A percentile compares a stretch with the other conserved stretches of the same genome.
phyloP scores from a whole-genome alignment of 2,797 vertebrate genomes.

The Brachyrhaphis roseni region DNA sequence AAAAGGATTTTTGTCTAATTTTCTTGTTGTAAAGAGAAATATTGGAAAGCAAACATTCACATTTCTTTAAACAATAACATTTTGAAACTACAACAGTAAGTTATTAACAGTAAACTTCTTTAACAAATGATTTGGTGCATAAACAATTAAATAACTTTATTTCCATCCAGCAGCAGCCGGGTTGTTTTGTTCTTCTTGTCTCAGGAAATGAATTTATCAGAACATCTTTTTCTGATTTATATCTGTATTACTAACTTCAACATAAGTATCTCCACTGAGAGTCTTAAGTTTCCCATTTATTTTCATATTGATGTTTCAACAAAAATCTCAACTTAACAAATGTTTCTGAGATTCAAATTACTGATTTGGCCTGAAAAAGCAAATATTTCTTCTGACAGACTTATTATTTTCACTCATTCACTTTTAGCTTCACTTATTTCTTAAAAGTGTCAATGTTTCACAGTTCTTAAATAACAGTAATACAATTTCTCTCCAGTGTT shows the following conservation, averaged over 20 bases:
- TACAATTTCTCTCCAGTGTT: not conserved
- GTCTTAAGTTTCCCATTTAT: not conserved
- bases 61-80: not conserved
- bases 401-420: not conserved
- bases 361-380: not conserved
- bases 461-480: not conserved
- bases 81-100: not conserved
- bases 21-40: not conserved
- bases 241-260: not conserved
- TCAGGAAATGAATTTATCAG: not conserved
- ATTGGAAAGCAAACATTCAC: not conserved
- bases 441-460: not conserved
- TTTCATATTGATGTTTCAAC: not conserved
- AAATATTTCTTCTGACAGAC: not conserved
- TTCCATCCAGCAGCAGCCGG: not conserved
- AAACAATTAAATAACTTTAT: not conserved
- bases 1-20: not conserved
- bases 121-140: not conserved
- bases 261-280: not conserved
- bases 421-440: not conserved
- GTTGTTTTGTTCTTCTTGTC: not conserved
- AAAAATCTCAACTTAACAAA: not conserved
- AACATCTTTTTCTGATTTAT: not conserved
- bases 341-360: not conserved
- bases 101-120: not conserved